Evolutionary conservation across 2,888 invertebrate genomes (phyloP), one percentile per base, ranked within the genome.

Genomic region (Tinea trinotella): DNA sequence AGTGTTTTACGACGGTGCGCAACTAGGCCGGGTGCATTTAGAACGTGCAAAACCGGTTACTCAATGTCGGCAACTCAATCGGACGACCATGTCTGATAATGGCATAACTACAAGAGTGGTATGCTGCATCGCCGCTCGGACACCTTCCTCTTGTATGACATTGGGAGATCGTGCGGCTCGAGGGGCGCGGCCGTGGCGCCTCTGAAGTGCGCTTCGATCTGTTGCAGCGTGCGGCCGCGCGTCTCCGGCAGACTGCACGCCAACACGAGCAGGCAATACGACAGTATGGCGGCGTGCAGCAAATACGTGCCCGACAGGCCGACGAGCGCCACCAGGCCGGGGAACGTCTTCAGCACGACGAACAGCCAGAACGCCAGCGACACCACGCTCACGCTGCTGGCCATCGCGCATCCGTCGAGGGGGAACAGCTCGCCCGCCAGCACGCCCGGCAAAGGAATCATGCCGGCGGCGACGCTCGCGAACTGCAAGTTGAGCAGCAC

Each of bases 391-490:
- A 91, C 73, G 0, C 89, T 90, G 1, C 90, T 88, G 1, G 90
- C 91, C 0, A 89, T 69, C 18, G 90, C 90, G 54, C 90, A 79
- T 52, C 87, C 87, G 50, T 85, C 81, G 18, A 88, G 73, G 1
- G 91, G 87, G 58, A 91, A 91, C 0, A 92, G 79, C 65, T 93
- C 93, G 0, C 91, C 91, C 30, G 90, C 88, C 72, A 93, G 88
- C 3, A 91, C 88, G 77, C 90, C 91, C 0, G 92, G 92, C 56
- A 93, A 61, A 0, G 91, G 90, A 6, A 89, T 73, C 64, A 89
- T 76, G 0, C 91, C 91, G 0, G 88, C 71, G 2, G 87, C 83
- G 0, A 89, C 80, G 7, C 88, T 84, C 10, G 86, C 76, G 48
- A 88, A 87, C 58, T 90, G 90, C 1, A 79, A 58, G 61, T 90